Evolutionary conservation across 2,888 invertebrate genomes (phyloP).

Genomic region (Axea sp.): DNA sequence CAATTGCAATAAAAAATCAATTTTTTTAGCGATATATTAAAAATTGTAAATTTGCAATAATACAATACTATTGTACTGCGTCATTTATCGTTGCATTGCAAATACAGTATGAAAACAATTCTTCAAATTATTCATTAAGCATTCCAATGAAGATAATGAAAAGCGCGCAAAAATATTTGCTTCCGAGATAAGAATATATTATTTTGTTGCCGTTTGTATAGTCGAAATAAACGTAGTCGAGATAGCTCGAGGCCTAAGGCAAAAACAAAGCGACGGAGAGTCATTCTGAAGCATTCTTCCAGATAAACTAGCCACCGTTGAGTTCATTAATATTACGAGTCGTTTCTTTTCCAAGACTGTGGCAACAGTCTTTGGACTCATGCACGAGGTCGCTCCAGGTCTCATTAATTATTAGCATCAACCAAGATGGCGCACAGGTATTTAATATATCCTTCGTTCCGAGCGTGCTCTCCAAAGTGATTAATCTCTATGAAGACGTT

Average conservation of each 20-base stretch:
- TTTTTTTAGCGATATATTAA: too few species aligned
- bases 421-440: slow-evolving; percentile 30
- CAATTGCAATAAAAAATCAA: too few species aligned
- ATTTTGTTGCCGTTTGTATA: slow-evolving; percentile 7
- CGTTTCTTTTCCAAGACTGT: slow-evolving; percentile 16
- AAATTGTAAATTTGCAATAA: too few species aligned
- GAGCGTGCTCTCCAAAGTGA: slow-evolving; percentile 2
- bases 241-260: slow-evolving; percentile 14
- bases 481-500: slow-evolving; percentile 41
- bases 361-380: slow-evolving; percentile 8
- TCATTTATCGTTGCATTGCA: too few species aligned
- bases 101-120: too few species aligned
- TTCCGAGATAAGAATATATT: background rate
- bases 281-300: background rate
- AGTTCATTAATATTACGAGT: slow-evolving; percentile 48
- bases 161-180: slow-evolving; percentile 8
- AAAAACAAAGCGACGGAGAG: slow-evolving; percentile 22
- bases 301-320: slow-evolving; percentile 22
- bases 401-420: slow-evolving; percentile 47
- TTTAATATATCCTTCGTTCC: slow-evolving; percentile 15
- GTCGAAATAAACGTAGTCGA: slow-evolving; percentile 7
- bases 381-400: background rate
- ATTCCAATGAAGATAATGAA: background rate
- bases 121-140: too few species aligned
- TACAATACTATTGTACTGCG: too few species aligned